Evolutionary conservation across 2,113 vertebrate species (phyloP), one percentile per base, ranked within the genome.

Genomic region (Plestiodon gilberti): DNA sequence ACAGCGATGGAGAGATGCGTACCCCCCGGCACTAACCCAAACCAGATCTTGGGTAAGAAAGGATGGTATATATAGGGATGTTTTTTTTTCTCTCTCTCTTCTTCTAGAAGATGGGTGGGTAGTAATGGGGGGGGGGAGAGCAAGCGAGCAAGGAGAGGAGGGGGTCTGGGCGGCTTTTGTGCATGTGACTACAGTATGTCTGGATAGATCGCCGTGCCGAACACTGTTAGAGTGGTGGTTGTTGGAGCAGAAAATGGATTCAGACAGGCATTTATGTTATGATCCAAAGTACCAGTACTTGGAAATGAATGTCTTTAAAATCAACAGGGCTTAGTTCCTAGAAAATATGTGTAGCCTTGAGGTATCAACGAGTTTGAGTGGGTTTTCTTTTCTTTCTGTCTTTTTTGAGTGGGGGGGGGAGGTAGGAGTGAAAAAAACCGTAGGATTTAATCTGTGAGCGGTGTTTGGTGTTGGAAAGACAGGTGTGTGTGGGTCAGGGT

Each of bases 1-100:
- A 89, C 93, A 92, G 93, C 91, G 93, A 93, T 89, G 88, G 89
- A 94, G 93, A 87, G 62, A 69, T 86, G 38, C n/a, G 77, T 70
- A 64, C 81, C 90, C 80, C 78, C 79, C 82, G 90, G 75, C 90
- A 10, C 84, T 91, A 67, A 88, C 80, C 17, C 10, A 83, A 90
- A 84, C 92, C 88, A 8, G 17, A 79, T 25, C 65, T 61, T 82
- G 57, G 89, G 87, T 93, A 74, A 86, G 67, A 18, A 85, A 35
- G 84, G 83, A 79, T n/a, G 15, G 17, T 52, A 48, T 78, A 10
- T 1, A 40, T 43, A 86, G 35, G 76, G 30, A 2, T 57, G 5
- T 57, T 57, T 57, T 57, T 57, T 57, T 10, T 30, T 78, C 75
- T 22, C 23, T n/a, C 22, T 67, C 48, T 33, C n/a, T 62, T 25